Conservation (phyloP, 2,888 invertebrate species). For the Plusia festucae region DNA sequence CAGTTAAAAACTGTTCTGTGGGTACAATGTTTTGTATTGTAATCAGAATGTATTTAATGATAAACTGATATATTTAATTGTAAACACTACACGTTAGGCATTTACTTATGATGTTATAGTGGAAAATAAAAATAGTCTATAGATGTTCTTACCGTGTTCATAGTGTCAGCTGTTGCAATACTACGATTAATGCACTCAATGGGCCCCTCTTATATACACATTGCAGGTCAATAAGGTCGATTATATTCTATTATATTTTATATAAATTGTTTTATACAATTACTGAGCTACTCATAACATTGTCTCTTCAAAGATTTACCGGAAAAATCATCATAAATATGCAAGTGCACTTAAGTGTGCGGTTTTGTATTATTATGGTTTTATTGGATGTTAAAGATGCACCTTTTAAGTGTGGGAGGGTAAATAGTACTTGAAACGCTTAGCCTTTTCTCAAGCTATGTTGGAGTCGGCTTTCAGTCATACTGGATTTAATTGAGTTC, state of each 20-base stretch:
- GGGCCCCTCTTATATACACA: constrained; percentile 49
- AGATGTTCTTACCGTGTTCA: constrained; percentile 64
- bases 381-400: background rate
- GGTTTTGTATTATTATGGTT: background rate
- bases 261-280: constrained; percentile 17
- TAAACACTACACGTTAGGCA: no score
- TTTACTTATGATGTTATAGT: background rate
- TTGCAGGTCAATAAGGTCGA: constrained; percentile 36
- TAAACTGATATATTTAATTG: no score
- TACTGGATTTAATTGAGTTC: no score
- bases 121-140: background rate
- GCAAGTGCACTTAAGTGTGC: constrained; percentile 7
- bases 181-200: constrained; percentile 40
- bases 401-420: background rate
- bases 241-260: constrained; percentile 10
- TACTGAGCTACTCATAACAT: constrained; percentile 15
- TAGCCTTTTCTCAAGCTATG: no score
- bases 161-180: constrained; percentile 49
- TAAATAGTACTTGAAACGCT: constrained; percentile 1
- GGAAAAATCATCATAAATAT: constrained; percentile 30
- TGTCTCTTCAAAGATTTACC: constrained; percentile 10
- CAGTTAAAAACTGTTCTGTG: no score
- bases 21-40: no score
- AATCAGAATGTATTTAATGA: no score
- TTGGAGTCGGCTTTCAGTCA: no score